Evolutionary conservation across 2,113 vertebrate genomes (phyloP), one percentile per base, ranked within the genome.

Genomic region (Meleagris gallopavo): DNA sequence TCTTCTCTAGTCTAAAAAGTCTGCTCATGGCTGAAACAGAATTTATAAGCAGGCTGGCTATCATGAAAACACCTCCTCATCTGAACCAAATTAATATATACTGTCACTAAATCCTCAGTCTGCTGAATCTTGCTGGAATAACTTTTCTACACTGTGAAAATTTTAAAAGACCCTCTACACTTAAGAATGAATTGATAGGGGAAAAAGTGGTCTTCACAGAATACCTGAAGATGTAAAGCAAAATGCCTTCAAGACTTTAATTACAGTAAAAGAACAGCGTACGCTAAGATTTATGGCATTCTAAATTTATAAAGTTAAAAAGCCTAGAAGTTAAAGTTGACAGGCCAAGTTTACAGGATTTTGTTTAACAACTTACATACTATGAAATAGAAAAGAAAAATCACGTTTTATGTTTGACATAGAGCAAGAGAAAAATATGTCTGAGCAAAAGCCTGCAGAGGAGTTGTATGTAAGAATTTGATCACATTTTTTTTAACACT

Each of bases 1-100:
- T 92, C 46, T 93, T 96, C 34, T 95, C 62, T 75, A 89, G 50
- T 82, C 76, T 94, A 86, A 93, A 91, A 90, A 78, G 40, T 32
- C 52, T 83, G 64, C 61, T 94, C 73, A 64, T 13, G 71, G 83
- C 85, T 95, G 89, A 70, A 90, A 76, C 45, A 83, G 86, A 86
- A 85, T 83, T 79, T 83, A 71, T 86, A 87, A 88, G 43, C 85
- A 74, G 81, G 72, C 77, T 89, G 82, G 40, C 54, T 69, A 67
- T 58, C 76, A 43, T 16, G 58, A 80, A 93, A 93, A 66, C 40
- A 55, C 55, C 64, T 94, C 69, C 50, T 92, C 32, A 75, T 43
- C 25, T 77, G 24, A 87, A 78, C 21, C 65, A 92, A 27, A 76
- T 72, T 82, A 78, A 76, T 86, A 87, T 84, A 62, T 57, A 36